Evolutionary conservation across 2,113 vertebrate genomes (phyloP), one percentile per base, ranked within the genome.

Genomic region (Clarias batrachus): DNA sequence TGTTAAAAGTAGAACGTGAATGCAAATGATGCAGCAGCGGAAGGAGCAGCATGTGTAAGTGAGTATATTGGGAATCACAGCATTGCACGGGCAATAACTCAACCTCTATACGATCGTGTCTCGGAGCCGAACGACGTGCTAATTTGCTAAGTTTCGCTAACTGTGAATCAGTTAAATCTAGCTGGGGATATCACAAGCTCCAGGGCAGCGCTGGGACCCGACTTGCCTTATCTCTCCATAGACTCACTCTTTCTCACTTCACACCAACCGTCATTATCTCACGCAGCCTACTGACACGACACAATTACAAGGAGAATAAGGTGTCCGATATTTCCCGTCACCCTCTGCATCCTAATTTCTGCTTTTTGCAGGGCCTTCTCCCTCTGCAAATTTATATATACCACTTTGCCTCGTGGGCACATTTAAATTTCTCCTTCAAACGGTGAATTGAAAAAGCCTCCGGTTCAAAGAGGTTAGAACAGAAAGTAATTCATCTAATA

Each of bases 391-490:
- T 86, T 86, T 89, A 85, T 87, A 85, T 86, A 81, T 73, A 86
- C 76, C 56, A 23, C 4, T 52, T 65, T 84, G 89, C 84, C 89
- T 86, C 60, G 1, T 81, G 71, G 89, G 89, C 81, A 89, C 89
- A 89, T 88, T 89, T 88, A 89, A 87, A 89, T 86, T 86, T 89
- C 70, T 85, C 79, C 84, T 89, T 33, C 54, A 21, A 88, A 81
- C 23, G 52, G 84, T 84, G 86, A 76, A 84, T 74, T 86, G 86
- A 86, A 89, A 82, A 83, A 66, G 84, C 19, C 56, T 84, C n/a
- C 33, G 84, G 89, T 88, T 89, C 84, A 77, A 77, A 86, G 81
- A 88, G 86, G 89, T 63, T 66, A 76, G 74, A 77, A 89, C 84
- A 86, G 76, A 86, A 87, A 60, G 65, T 84, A 88, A 86, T 84